Conservation (phyloP, 2,113 vertebrate genomes). For the Gorilla gorilla region DNA sequence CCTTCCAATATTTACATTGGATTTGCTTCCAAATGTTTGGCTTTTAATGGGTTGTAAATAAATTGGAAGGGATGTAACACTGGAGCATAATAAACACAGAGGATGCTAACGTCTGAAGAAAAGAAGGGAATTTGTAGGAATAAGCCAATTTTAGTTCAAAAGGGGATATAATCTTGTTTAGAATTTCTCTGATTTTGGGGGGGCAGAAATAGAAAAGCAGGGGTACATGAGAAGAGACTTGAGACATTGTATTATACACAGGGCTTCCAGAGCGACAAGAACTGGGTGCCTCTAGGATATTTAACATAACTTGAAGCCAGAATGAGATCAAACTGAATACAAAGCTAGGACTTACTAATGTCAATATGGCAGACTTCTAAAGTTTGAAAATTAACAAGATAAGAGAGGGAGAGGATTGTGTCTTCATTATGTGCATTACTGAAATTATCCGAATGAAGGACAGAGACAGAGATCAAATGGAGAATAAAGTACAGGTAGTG, state of each 20-base stretch:
- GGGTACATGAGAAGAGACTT: not conserved
- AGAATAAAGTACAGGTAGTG: not conserved
- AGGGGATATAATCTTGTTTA: not conserved
- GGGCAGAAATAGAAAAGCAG: not conserved
- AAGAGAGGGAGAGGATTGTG: not conserved
- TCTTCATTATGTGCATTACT: constrained; percentile 4
- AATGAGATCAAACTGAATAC: not conserved
- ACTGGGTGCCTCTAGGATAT: not conserved
- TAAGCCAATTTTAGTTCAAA: not conserved
- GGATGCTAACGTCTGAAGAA: not conserved
- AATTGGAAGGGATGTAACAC: constrained; percentile 2
- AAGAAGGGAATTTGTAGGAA: not conserved
- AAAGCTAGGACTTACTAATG: not conserved
- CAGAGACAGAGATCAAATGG: not conserved
- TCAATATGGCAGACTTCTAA: not conserved
- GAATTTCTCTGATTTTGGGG: not conserved
- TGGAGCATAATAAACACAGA: not conserved
- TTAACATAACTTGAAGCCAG: constrained; percentile 33
- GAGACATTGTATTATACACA: not conserved
- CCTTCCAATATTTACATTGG: constrained; percentile 59
- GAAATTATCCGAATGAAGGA: not conserved
- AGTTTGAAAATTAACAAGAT: not conserved
- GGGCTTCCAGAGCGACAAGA: not conserved
- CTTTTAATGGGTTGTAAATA: constrained; percentile 55
- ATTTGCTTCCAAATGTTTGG: constrained; percentile 60